These are phyloP conservation scores for Psilanteris sp. DNA, from an alignment of 1,140 invertebrate species.

Conservation along the genomic window DNA sequence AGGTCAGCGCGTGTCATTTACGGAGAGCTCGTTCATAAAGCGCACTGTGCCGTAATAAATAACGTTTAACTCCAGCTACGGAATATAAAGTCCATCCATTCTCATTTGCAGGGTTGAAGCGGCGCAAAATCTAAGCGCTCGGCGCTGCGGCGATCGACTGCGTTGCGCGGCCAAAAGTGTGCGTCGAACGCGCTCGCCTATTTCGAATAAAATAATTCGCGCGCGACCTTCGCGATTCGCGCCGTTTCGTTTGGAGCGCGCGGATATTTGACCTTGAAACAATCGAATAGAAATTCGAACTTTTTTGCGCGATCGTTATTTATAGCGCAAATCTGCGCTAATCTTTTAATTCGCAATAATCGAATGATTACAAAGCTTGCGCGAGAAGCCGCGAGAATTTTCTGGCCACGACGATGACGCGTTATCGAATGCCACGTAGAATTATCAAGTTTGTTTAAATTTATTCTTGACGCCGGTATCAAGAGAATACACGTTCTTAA, in stretches of 20 bases:
- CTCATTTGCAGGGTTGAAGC: slow-evolving; percentile 45
- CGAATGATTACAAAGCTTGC: too few relatives aligned
- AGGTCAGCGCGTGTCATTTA: slow-evolving; percentile 63
- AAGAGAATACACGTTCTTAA: too few relatives aligned
- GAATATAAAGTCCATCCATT: slow-evolving; percentile 53
- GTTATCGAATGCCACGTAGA: too few relatives aligned
- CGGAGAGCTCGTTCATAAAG: slow-evolving; percentile 48
- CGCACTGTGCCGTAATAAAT: slow-evolving; percentile 48
- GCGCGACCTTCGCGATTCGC: slow-evolving; percentile 6
- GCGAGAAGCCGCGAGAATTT: too few relatives aligned
- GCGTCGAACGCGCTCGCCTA: slow-evolving; percentile 12
- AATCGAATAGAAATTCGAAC: not conserved
- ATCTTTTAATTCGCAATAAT: too few relatives aligned
- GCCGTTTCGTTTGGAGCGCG: not conserved
- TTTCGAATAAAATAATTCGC: slow-evolving; percentile 3
- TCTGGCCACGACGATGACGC: too few relatives aligned
- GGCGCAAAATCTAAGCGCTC: slow-evolving; percentile 22
- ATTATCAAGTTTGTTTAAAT: too few relatives aligned
- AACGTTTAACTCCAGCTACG: slow-evolving; percentile 50
- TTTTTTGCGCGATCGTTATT: too few relatives aligned
- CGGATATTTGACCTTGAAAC: not conserved
- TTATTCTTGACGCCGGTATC: too few relatives aligned
- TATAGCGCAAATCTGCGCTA: too few relatives aligned
- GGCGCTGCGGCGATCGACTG: too few relatives aligned
- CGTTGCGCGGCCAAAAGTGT: too few relatives aligned